A percentile compares a stretch with the other conserved stretches of the same genome.
phyloP scores from a whole-genome alignment of 2,888 invertebrate genomes.

The Strigamia transsilvanica region DNA sequence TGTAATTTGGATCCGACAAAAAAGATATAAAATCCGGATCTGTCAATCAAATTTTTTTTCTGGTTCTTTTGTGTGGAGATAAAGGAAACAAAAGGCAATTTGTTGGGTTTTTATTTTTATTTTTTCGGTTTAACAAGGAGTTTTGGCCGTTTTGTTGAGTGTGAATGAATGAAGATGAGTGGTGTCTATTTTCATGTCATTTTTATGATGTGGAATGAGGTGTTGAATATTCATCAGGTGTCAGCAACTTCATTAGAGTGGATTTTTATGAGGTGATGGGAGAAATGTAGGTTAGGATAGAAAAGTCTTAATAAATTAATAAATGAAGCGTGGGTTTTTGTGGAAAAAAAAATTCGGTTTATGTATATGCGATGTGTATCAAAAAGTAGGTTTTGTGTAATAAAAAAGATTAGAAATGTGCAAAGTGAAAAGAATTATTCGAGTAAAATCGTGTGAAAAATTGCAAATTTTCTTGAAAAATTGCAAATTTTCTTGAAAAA shows the following conservation, averaged over 20 bases:
- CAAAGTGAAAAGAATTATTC: too few relatives aligned
- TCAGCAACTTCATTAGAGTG: slow-evolving; percentile 16
- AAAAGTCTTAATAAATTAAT: neutral
- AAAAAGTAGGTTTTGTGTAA: too few relatives aligned
- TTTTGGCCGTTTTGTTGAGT: neutral
- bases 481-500: too few relatives aligned
- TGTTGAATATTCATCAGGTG: slow-evolving; percentile 49
- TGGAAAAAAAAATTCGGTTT: too few relatives aligned
- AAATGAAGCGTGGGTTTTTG: too few relatives aligned
- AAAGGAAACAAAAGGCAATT: slow-evolving; percentile 32
- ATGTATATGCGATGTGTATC: too few relatives aligned
- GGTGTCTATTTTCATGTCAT: slow-evolving; percentile 6
- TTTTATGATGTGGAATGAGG: slow-evolving; percentile 22
- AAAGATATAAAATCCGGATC: slow-evolving; percentile 7
- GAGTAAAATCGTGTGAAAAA: too few relatives aligned
- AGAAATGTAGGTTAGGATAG: slow-evolving; percentile 2
- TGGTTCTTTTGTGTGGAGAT: neutral
- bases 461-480: too few relatives aligned
- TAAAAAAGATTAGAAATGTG: too few relatives aligned
- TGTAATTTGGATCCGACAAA: slow-evolving; percentile 12
- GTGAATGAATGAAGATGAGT: neutral
- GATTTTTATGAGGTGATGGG: slow-evolving; percentile 31
- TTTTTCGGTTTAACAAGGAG: neutral
- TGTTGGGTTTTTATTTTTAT: neutral
- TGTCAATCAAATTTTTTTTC: slow-evolving; percentile 15